A percentile compares a stretch with the other conserved stretches of the same genome.
phyloP scores from a whole-genome alignment of 2,797 vertebrate genomes.

The Australoheros facetus region DNA sequence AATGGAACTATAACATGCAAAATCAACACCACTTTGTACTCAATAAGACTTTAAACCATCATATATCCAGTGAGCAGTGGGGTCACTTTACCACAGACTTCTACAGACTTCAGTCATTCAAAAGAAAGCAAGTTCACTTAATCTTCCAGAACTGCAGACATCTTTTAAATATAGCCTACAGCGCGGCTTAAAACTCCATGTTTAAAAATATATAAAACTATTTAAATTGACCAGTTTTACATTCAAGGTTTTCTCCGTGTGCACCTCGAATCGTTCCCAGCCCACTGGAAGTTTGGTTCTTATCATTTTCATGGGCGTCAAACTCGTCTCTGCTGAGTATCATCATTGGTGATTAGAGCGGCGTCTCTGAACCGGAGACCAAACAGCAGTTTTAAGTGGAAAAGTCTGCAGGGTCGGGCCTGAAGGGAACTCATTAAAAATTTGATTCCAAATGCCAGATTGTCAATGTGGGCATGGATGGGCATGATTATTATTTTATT shows the following conservation, averaged over 20 bases:
- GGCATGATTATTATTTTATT: no score
- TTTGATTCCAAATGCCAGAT: not conserved
- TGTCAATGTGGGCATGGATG: accelerated
- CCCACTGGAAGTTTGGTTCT: not conserved
- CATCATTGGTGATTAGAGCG: not conserved
- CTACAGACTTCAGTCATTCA: not conserved
- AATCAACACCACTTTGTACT: not conserved
- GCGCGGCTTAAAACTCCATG: not conserved
- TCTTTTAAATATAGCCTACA: not conserved
- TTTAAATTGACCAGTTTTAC: not conserved
- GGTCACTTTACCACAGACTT: not conserved
- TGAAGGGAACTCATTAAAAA: no score
- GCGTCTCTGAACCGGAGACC: no score
- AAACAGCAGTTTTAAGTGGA: no score
- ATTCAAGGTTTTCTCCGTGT: not conserved
- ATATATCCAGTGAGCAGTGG: not conserved
- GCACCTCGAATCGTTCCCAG: not conserved
- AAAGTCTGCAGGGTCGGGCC: no score
- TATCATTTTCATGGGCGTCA: not conserved
- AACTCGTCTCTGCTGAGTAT: not conserved
- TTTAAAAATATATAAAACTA: not conserved
- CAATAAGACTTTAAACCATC: not conserved
- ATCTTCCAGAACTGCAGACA: not conserved
- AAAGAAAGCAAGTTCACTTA: not conserved
- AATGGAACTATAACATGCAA: accelerated